Percentiles rank a stretch among this genome's conserved stretches.
Conservation (phyloP, 2,113 vertebrate species). For the Eira barbara region DNA sequence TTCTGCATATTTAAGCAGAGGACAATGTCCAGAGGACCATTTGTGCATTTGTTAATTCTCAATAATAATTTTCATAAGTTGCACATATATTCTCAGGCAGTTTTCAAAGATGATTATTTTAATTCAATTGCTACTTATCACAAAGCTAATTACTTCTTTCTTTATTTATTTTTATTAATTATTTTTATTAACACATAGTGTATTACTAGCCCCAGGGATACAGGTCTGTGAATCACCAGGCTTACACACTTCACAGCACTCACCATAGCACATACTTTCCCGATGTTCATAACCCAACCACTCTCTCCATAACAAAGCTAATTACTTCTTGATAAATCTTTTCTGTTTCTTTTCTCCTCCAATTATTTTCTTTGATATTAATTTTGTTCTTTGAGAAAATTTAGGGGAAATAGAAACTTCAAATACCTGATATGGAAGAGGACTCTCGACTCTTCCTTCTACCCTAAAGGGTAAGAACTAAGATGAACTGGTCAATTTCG, state of each 20-base stretch:
- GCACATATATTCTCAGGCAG: background rate
- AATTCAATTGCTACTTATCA: background rate
- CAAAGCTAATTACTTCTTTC: background rate
- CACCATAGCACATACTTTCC: too few species aligned
- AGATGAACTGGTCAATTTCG: background rate
- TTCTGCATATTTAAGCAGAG: background rate
- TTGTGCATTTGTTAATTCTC: background rate
- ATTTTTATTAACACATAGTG: too few species aligned
- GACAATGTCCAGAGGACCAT: background rate
- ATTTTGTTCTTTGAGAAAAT: background rate
- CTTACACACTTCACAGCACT: too few species aligned
- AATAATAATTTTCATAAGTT: background rate
- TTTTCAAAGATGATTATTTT: slow-evolving; percentile 33
- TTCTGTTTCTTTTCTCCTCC: background rate
- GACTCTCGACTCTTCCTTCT: background rate
- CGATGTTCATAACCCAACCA: too few species aligned
- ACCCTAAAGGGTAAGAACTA: background rate
- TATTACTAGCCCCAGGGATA: too few species aligned
- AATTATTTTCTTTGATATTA: background rate
- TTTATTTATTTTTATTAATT: too few species aligned
- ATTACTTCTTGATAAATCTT: background rate
- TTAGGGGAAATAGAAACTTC: background rate
- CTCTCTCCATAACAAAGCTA: background rate
- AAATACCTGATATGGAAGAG: background rate
- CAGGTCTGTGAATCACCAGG: too few species aligned